Evolutionary conservation across 2,888 invertebrate species (phyloP).

Genomic region (Eristalis intricaria): DNA sequence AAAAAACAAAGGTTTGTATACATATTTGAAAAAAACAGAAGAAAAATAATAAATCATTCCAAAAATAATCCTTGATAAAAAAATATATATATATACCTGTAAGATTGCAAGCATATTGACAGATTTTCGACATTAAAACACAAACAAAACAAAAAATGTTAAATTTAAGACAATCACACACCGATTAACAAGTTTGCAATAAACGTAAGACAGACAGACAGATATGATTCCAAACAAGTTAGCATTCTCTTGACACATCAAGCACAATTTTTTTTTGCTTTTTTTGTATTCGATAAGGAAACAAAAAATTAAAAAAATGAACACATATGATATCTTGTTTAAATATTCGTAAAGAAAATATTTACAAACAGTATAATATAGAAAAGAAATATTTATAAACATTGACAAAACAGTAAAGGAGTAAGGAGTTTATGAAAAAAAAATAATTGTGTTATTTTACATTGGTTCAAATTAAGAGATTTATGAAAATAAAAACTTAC

Average conservation of each 20-base stretch:
- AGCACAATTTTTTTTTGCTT: constrained; percentile 42
- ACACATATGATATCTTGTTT: constrained; percentile 7
- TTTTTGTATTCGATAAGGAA: background rate
- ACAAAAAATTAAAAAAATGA: constrained; percentile 30
- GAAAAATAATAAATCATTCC: background rate
- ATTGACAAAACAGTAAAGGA: constrained; percentile 53
- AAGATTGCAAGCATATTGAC: constrained; percentile 21
- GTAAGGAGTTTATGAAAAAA: constrained; percentile 27
- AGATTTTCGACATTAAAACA: constrained; percentile 25
- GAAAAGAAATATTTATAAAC: constrained; percentile 43
- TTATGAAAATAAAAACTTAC: constrained; percentile 83
- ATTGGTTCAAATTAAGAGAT: background rate
- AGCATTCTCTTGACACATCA: constrained; percentile 59
- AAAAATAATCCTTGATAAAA: background rate
- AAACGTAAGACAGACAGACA: constrained; percentile 18
- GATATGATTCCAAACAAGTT: background rate
- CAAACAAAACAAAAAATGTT: constrained; percentile 10
- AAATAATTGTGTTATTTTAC: constrained; percentile 44
- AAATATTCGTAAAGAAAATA: constrained; percentile 19
- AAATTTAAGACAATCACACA: constrained; percentile 14
- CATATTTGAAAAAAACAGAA: constrained; percentile 2
- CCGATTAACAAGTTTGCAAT: constrained; percentile 36
- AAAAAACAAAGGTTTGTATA: background rate
- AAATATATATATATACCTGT: background rate
- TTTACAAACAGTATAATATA: constrained; percentile 58